These are phyloP conservation scores for Drosophila teissieri DNA, from an alignment of 1,140 invertebrate species.

Conservation along the genomic window DNA sequence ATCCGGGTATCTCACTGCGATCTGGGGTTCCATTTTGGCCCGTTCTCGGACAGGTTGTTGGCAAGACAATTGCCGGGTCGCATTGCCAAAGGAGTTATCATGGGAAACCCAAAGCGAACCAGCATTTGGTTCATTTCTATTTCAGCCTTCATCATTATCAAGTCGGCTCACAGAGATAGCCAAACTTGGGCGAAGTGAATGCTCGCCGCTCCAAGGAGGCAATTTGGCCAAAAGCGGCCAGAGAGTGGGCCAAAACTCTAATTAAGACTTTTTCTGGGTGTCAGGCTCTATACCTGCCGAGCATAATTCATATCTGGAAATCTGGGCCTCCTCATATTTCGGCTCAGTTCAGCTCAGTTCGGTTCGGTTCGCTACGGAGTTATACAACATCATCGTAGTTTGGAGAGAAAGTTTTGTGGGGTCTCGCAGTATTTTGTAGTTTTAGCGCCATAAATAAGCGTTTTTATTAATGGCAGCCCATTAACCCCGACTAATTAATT, in stretches of 20 bases:
- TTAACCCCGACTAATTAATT: constrained; percentile 82
- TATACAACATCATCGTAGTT: neutral
- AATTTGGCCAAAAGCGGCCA: constrained; percentile 32
- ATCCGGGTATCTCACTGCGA: constrained; percentile 46
- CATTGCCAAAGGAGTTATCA: constrained; percentile 63
- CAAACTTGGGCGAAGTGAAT: constrained; percentile 60
- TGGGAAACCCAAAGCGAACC: constrained; percentile 47
- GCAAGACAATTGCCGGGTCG: constrained; percentile 69
- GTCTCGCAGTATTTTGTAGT: constrained; percentile 50
- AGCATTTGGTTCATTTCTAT: constrained; percentile 51
- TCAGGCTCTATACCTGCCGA: constrained; percentile 55
- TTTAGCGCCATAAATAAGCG: constrained; percentile 80
- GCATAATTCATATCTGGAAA: constrained; percentile 68
- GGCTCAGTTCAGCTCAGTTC: neutral
- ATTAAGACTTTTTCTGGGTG: constrained; percentile 75
- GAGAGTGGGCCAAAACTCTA: constrained; percentile 41
- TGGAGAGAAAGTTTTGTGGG: constrained; percentile 53
- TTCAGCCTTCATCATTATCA: constrained; percentile 73
- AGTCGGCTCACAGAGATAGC: constrained; percentile 65
- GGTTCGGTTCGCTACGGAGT: neutral
- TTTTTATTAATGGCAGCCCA: constrained; percentile 81
- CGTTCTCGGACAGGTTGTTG: constrained; percentile 72
- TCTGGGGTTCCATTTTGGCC: constrained; percentile 66
- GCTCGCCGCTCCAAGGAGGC: constrained; percentile 59
- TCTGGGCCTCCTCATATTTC: constrained; percentile 37